A percentile compares a stretch with the other conserved stretches of the same genome.
phyloP scores from a whole-genome alignment of 2,888 invertebrate genomes.

The Plagodis pulveraria region DNA sequence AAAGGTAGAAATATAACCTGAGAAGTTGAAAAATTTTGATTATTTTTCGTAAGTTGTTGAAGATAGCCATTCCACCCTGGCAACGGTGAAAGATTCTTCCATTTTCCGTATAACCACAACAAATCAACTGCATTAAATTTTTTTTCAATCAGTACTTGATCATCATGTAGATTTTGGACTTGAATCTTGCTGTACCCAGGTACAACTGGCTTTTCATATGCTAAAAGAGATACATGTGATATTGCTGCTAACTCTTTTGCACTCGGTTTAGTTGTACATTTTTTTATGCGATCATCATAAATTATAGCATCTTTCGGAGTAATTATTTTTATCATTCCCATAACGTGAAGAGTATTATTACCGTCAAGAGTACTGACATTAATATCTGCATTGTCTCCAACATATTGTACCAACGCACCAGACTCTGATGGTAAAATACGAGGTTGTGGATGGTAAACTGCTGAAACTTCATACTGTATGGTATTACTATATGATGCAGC shows the following conservation, averaged over 20 bases:
- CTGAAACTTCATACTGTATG: conserved; percentile 46
- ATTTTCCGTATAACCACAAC: conserved; percentile 49
- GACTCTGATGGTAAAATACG: conserved; percentile 51
- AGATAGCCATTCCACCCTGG: conserved; percentile 56
- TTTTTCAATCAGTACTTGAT: conserved; percentile 33
- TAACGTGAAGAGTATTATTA: conserved; percentile 7
- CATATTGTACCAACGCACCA: conserved; percentile 50
- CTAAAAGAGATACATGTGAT: conserved; percentile 40
- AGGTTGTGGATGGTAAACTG: conserved; percentile 50
- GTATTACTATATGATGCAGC: conserved; percentile 50
- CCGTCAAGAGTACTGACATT: conserved; percentile 8
- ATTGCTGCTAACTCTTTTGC: conserved; percentile 31
- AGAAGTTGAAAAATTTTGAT: conserved; percentile 39
- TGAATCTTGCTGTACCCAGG: conserved; percentile 41
- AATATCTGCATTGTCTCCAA: conserved; percentile 36
- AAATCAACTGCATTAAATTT: conserved; percentile 34
- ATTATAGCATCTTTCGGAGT: conserved; percentile 36
- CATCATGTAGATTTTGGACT: conserved; percentile 43
- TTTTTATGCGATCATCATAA: conserved; percentile 36
- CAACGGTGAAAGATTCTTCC: conserved; percentile 41
- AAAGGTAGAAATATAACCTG: conserved; percentile 50
- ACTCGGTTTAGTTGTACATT: conserved; percentile 42
- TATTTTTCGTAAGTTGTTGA: conserved; percentile 44
- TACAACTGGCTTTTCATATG: conserved; percentile 40
- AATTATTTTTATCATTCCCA: conserved; percentile 33